Base-by-base conservation (phyloP, 2,797 vertebrate genomes). In the Cryptoblepharus egeriae region DNA sequence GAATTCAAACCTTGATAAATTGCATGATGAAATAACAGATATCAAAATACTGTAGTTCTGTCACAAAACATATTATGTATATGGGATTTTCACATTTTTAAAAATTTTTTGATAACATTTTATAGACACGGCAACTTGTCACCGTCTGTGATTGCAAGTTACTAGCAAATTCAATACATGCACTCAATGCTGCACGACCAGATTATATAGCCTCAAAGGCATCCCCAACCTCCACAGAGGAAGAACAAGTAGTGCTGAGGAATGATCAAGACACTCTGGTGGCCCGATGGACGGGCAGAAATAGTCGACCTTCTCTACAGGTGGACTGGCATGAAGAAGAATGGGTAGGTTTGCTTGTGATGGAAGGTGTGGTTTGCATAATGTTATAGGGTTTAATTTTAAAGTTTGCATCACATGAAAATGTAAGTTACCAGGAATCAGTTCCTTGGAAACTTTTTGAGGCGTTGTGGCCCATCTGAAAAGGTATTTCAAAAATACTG, bases 141-240 rank as follows among this genome's bases (percentile, higher is more conserved):
- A 98, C 96, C 0, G 98, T 99, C 32, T 99, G 99, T 28, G 98
- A 99, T 94, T 98, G 98, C 91, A 98, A 99, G 92, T 93, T 99
- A 77, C 95, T 99, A 93, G 97, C 97, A 58, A 98, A 96, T 26
- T 97, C 98, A 85, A 98, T 99, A 85, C 98, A 99, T 1, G 98
- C 97, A 39, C 95, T 99, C 85, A 98, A 98, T 1, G 97, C 98
- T 0, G 99, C 98, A 0, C 96, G 98, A 60, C 99, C 98, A 0
- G 98, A 99, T 90, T 99, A 99, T 90, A 97, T 99, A 9, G 99
- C 99, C 88, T 99, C 99, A 70, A 98, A 98, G 93, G 96, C 95
- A 32, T 99, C 98, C 7, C 98, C 98, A 3, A 98, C 97, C 1
- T 97, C 97, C 0, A 96, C 96, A 0, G 98, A 99, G 70, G 96